Conservation (phyloP, 2,888 invertebrate genomes). For the Athrips mouffetella region DNA sequence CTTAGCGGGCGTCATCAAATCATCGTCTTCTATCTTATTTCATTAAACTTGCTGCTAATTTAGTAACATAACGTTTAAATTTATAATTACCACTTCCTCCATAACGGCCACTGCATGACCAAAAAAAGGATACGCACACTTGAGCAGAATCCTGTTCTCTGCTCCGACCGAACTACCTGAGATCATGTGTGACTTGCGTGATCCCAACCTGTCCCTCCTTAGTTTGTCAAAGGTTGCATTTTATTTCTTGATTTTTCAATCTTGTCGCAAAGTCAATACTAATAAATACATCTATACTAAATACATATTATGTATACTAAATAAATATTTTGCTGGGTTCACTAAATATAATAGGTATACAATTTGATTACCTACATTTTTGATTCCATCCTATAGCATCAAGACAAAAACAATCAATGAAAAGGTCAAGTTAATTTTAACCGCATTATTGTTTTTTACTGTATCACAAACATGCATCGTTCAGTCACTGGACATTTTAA, state of each 20-base stretch:
- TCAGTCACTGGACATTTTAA: constrained; percentile 45
- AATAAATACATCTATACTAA: no score
- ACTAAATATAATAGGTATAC: no score
- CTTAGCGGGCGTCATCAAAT: no score
- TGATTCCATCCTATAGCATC: no score
- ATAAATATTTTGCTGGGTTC: background rate
- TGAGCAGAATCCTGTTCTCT: constrained; percentile 67
- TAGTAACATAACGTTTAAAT: constrained; percentile 23
- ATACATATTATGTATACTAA: background rate
- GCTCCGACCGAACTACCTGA: constrained; percentile 57
- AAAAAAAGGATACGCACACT: constrained; percentile 57
- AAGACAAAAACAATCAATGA: background rate
- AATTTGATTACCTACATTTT: no score
- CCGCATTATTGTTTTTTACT: constrained; percentile 17
- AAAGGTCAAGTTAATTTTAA: constrained; percentile 1
- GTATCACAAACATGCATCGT: constrained; percentile 24
- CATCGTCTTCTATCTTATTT: no score
- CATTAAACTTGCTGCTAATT: background rate
- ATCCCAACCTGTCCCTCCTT: constrained; percentile 36
- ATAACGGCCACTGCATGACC: constrained; percentile 61
- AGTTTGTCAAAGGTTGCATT: constrained; percentile 19
- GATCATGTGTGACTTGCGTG: constrained; percentile 59
- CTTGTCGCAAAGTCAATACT: no score
- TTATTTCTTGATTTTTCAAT: constrained; percentile 15
- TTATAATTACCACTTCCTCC: constrained; percentile 56